Conservation (phyloP, 2,113 vertebrate species). For the Chloebia gouldiae region DNA sequence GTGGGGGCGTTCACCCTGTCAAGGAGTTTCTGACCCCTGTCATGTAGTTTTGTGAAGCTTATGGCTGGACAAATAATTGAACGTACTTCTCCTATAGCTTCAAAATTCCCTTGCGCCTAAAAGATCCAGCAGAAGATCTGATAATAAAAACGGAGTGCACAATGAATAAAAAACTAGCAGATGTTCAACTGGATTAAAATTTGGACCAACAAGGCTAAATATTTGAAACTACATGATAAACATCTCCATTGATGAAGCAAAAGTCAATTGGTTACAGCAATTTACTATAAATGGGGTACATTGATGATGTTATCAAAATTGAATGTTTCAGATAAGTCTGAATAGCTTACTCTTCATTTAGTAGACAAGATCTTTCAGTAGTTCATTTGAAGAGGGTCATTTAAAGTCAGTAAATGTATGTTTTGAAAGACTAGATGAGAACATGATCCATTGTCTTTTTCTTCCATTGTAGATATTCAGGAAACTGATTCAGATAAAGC, state of each 20-base stretch:
- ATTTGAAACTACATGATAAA: not conserved
- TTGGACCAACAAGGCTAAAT: not conserved
- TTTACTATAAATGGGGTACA: not conserved
- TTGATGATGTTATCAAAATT: not conserved
- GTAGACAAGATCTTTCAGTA: not conserved
- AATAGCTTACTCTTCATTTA: not conserved
- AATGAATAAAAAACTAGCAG: not conserved
- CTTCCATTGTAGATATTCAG: not conserved
- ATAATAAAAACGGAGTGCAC: not conserved
- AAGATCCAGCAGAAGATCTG: not conserved
- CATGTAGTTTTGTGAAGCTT: not conserved
- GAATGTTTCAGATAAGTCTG: not conserved
- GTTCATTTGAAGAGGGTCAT: not conserved
- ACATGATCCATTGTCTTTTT: not conserved
- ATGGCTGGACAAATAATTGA: not conserved
- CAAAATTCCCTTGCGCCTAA: not conserved
- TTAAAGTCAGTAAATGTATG: not conserved
- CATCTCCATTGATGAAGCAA: not conserved
- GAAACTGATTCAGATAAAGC: not conserved
- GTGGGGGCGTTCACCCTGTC: not conserved
- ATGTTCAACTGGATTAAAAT: not conserved
- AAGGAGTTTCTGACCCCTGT: not conserved
- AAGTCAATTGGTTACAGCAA: not conserved
- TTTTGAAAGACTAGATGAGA: not conserved
- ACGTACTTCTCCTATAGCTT: rapidly evolving